Evolutionary conservation across 2,888 invertebrate genomes (phyloP).

Genomic region (Eilema caniola): DNA sequence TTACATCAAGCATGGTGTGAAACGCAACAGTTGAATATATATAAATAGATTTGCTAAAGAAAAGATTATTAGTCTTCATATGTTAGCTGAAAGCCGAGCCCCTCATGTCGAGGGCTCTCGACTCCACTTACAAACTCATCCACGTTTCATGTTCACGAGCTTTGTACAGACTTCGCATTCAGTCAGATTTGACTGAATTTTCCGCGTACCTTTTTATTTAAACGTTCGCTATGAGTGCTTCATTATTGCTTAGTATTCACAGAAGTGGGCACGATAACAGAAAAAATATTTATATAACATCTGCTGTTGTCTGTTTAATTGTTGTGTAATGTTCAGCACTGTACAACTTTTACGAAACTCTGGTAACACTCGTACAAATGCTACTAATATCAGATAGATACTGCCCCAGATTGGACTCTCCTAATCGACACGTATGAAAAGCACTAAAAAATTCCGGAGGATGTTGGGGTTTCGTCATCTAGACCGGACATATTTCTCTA

Average conservation of each 20-base stretch:
- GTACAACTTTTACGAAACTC: too few species aligned
- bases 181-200: constrained; percentile 33
- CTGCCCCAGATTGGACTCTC: too few species aligned
- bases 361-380: too few species aligned
- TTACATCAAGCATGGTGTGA: not conserved
- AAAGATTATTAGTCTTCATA: constrained; percentile 38
- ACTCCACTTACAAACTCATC: constrained; percentile 44
- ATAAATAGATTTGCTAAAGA: constrained; percentile 29
- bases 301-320: not conserved
- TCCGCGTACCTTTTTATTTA: constrained; percentile 28
- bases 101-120: constrained; percentile 40
- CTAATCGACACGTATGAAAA: too few species aligned
- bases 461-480: too few species aligned
- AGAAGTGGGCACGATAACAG: not conserved
- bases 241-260: constrained; percentile 21
- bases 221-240: constrained; percentile 24
- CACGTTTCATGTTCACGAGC: constrained; percentile 40
- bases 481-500: too few species aligned
- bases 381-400: too few species aligned
- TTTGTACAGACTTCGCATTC: constrained; percentile 42
- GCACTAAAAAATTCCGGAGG: too few species aligned
- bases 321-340: not conserved
- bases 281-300: not conserved
- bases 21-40: constrained; percentile 34
- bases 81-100: constrained; percentile 27